Base-by-base conservation (phyloP, 1,140 invertebrate species). In the Drosophila athabasca region DNA sequence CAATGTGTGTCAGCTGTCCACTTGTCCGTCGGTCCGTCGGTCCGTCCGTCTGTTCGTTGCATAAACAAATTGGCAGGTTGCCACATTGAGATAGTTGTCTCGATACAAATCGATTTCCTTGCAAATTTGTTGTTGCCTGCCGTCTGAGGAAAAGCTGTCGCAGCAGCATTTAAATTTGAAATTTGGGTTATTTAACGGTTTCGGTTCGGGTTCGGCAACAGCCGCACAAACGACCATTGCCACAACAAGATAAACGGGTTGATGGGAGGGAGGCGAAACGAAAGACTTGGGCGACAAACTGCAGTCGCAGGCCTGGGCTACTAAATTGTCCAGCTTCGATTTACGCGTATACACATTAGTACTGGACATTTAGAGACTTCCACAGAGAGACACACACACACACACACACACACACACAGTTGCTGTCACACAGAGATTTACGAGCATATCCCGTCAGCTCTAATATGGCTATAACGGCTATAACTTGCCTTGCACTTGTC, bases 121-220 rank as follows among this genome's bases (percentile, higher is more conserved):
- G 70, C 70, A 65, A 71, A 48, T 64, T 58, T 62, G 41, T 65
- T 66, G 26, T 55, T 22, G 35, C 4, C 24, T 26, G 24, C 4
- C 24, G 3, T 26, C 44, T 60, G 71, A 75, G 75, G 74, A 77
- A 64, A 78, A 77, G 71, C 62, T 75, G 72, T 75, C 62, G 62
- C 54, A 75, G 50, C 54, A 67, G 48, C 66, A 62, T 65, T 87
- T 82, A 59, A 70, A 71, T 60, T 75, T 61, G 51, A 79, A 90
- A 91, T 82, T 72, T 72, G 78, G 90, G 90, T 91, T 91, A 91
- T 81, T 90, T 91, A 91, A 91, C 90, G 90, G 90, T 13, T 13
- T 39, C 8, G 31, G 9, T 3, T 31, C 31, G 31, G 31, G 31
- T 66, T 73, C 70, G 73, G 44, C 71, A 65, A 44, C 59, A 48